These are phyloP conservation scores for Calliopsis andreniformis DNA, from an alignment of 1,140 invertebrate genomes.

Conservation along the genomic window DNA sequence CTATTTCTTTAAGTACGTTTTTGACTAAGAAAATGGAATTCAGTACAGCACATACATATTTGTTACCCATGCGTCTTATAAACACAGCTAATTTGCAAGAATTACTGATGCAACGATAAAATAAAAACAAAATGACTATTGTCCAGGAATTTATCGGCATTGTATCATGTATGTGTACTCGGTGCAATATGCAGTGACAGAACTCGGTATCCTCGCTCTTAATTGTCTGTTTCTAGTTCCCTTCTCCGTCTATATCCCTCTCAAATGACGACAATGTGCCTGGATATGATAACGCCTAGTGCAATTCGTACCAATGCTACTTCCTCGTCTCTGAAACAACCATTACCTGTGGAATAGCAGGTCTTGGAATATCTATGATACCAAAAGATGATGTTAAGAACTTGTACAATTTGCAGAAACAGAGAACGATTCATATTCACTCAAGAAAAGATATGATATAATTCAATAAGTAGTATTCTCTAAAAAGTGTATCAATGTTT, in stretches of 20 bases:
- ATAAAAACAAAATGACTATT: slow-evolving; percentile 9
- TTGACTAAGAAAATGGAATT: not conserved
- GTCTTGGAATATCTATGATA: slow-evolving; percentile 9
- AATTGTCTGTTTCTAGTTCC: slow-evolving; percentile 56
- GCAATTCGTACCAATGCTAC: slow-evolving; percentile 42
- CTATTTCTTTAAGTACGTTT: too few species aligned
- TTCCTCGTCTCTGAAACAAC: slow-evolving; percentile 24
- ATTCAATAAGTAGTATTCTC: too few species aligned
- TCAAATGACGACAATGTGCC: slow-evolving; percentile 45
- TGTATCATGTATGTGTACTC: slow-evolving; percentile 17
- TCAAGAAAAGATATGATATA: too few species aligned
- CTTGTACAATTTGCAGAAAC: not conserved
- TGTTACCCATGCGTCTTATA: not conserved
- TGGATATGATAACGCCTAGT: slow-evolving; percentile 32
- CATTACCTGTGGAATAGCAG: slow-evolving; percentile 27
- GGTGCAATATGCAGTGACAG: slow-evolving; percentile 10
- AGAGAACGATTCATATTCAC: not conserved
- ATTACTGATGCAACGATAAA: slow-evolving; percentile 3
- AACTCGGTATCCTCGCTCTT: slow-evolving; percentile 52
- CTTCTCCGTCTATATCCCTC: slow-evolving; percentile 38
- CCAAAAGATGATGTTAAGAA: not conserved
- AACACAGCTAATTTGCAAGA: slow-evolving; percentile 11
- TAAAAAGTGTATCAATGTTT: too few species aligned
- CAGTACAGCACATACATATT: not conserved
- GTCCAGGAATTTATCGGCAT: slow-evolving; percentile 16